These are phyloP conservation scores for Scaptodrosophila lebanonensis DNA, from an alignment of 1,140 invertebrate genomes.

Conservation along the genomic window DNA sequence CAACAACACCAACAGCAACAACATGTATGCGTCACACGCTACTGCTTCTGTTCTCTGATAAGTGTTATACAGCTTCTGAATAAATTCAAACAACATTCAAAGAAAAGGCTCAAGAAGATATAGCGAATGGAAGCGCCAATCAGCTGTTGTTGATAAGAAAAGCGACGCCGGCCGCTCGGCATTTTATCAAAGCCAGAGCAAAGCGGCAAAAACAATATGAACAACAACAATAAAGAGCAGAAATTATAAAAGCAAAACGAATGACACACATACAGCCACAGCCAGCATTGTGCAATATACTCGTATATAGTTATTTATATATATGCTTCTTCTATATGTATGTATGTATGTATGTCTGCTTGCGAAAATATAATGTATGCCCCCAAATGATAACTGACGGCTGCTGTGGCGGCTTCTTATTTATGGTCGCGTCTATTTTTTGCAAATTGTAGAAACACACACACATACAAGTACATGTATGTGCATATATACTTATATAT, in stretches of 20 bases:
- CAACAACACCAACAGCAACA: background rate
- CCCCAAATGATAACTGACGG: slow-evolving; percentile 52
- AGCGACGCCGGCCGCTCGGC: background rate
- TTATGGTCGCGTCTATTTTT: slow-evolving; percentile 53
- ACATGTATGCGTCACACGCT: no score
- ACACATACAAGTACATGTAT: slow-evolving; percentile 1
- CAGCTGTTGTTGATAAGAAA: slow-evolving; percentile 19
- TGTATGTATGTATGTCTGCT: slow-evolving; percentile 8
- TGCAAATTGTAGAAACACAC: slow-evolving; percentile 24
- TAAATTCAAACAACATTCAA: slow-evolving; percentile 11
- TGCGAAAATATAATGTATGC: slow-evolving; percentile 43
- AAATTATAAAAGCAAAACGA: slow-evolving; percentile 41
- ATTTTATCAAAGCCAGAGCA: slow-evolving; percentile 27
- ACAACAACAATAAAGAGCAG: background rate
- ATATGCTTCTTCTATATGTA: background rate
- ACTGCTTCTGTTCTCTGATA: no score
- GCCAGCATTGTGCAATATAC: slow-evolving; percentile 7
- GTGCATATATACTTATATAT: background rate
- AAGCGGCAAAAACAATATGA: background rate
- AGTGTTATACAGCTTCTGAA: no score
- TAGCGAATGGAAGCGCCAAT: slow-evolving; percentile 1
- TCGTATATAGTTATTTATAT: no score
- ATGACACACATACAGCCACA: background rate
- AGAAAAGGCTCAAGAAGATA: slow-evolving; percentile 13
- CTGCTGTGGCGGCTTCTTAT: slow-evolving; percentile 30